Conservation (phyloP, 2,113 vertebrate species). For the Bujurquina vittata region DNA sequence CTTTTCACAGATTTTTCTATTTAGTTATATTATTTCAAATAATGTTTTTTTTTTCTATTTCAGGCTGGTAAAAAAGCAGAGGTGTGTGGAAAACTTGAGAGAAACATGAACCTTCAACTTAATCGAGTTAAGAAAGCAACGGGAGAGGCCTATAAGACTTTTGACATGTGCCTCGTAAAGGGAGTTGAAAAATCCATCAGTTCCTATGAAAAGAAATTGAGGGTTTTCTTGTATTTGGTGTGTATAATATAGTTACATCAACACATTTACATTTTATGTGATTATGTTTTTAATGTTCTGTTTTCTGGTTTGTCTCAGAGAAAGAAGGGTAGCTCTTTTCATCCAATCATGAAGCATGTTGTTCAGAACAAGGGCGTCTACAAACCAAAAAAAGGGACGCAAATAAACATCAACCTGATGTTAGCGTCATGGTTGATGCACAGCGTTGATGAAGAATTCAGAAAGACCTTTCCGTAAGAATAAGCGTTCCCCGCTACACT, state of each 20-base stretch:
- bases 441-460: conserved; percentile 58
- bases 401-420: conserved; percentile 26
- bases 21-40: not conserved
- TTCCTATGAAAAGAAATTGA: not conserved
- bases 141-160: accelerated
- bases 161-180: conserved; percentile 9
- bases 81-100: not conserved
- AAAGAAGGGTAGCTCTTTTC: not conserved
- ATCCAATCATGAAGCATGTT: not conserved
- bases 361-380: conserved; percentile 5
- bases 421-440: conserved; percentile 31
- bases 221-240: not conserved
- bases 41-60: not conserved
- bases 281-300: not conserved
- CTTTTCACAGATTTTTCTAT: not conserved
- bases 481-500: not conserved
- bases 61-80: not conserved
- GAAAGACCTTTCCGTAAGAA: conserved; percentile 57
- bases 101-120: not conserved
- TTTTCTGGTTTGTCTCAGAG: not conserved
- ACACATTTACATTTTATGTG: not conserved
- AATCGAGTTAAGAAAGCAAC: not conserved
- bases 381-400: not conserved
- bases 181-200: conserved; percentile 22
- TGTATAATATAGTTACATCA: not conserved